These are phyloP conservation scores for Rhagonycha lutea DNA, from an alignment of 2,888 invertebrate genomes.

Conservation along the genomic window DNA sequence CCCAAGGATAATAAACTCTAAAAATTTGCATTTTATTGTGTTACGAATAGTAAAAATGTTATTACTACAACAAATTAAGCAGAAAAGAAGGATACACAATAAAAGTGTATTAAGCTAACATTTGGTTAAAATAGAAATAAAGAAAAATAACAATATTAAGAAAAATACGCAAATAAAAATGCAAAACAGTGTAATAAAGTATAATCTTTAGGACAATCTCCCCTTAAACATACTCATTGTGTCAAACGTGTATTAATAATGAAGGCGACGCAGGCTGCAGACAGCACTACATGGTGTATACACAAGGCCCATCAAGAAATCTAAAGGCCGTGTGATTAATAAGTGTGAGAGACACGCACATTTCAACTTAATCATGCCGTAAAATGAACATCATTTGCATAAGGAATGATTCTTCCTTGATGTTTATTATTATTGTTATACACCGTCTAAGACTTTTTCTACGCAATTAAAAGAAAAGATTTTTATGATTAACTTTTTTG, in stretches of 20 bases:
- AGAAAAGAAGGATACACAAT: background rate
- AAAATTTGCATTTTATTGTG: background rate
- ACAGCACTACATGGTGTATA: slow-evolving; percentile 34
- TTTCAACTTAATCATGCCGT: slow-evolving; percentile 53
- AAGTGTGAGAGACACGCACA: slow-evolving; percentile 54
- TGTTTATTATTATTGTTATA: slow-evolving; percentile 43
- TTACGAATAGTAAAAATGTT: slow-evolving; percentile 3
- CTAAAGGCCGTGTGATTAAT: slow-evolving; percentile 49
- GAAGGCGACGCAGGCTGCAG: slow-evolving; percentile 36
- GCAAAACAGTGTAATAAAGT: slow-evolving; percentile 50
- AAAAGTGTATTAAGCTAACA: background rate
- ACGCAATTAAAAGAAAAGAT: slow-evolving; percentile 20
- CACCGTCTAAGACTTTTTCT: slow-evolving; percentile 24
- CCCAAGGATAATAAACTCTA: background rate
- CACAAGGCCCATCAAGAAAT: slow-evolving; percentile 29
- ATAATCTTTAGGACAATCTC: slow-evolving; percentile 48
- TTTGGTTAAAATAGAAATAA: slow-evolving; percentile 17
- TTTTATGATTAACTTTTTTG: background rate
- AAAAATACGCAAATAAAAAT: slow-evolving; percentile 48
- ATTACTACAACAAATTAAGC: slow-evolving; percentile 2
- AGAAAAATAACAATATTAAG: slow-evolving; percentile 25
- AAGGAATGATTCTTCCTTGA: slow-evolving; percentile 49
- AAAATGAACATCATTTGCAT: slow-evolving; percentile 52
- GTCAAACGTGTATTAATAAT: slow-evolving; percentile 48
- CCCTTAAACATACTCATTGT: slow-evolving; percentile 48